A percentile compares a stretch with the other conserved stretches of the same genome.
Conservation (phyloP, 53 echinoderm and acorn worm genomes). For the Henricia sp. region DNA sequence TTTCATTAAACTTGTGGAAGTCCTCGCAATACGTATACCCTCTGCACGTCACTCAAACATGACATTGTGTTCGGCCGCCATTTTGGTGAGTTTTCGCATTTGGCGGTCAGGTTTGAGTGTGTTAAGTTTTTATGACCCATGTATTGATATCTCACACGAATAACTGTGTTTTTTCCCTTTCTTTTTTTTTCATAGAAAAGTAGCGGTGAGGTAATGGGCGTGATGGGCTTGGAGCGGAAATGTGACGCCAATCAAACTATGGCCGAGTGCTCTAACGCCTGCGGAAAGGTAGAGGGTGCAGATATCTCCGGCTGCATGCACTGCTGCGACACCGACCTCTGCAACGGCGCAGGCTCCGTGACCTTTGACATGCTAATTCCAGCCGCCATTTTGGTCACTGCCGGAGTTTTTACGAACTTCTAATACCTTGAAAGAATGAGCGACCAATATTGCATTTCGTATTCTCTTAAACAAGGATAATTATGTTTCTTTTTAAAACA, state of each 20-base stretch:
- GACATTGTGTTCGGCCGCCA: not conserved
- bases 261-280: not conserved
- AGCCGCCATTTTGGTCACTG: not conserved
- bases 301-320: not conserved
- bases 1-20: no score
- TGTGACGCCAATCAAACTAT: not conserved
- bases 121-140: no score
- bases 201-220: not conserved
- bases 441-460: not conserved
- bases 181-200: not conserved
- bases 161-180: not conserved
- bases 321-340: conserved; percentile 1
- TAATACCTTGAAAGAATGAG: not conserved
- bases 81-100: not conserved
- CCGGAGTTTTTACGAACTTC: not conserved
- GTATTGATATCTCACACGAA: no score
- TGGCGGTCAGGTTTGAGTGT: no score
- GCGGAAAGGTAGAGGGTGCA: not conserved
- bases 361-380: conserved; percentile 1
- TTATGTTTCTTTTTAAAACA: not conserved
- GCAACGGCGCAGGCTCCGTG: conserved; percentile 13
- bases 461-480: not conserved
- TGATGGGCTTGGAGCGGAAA: not conserved
- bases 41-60: not conserved
- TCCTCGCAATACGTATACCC: no score